Percentiles rank a stretch among this genome's conserved stretches.
Evolutionary conservation across 2,888 invertebrate species (phyloP).

Genomic region (Bombyx huttoni): DNA sequence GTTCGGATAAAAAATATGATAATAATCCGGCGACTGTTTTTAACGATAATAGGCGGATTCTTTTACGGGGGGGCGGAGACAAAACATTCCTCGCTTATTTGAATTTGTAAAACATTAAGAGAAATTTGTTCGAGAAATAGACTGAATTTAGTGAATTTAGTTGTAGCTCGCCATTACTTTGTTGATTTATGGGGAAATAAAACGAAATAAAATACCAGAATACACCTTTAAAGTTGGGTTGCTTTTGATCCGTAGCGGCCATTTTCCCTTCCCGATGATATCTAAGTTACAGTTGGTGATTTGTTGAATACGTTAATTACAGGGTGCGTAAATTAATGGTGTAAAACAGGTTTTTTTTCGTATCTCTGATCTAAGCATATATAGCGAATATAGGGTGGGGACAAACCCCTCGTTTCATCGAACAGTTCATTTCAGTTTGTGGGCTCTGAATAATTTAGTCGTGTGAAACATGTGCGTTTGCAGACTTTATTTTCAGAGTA

Average conservation of each 20-base stretch:
- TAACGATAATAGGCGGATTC: not conserved
- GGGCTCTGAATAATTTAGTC: not conserved
- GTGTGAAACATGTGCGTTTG: not conserved
- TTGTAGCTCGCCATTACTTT: not conserved
- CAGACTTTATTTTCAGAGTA: not conserved
- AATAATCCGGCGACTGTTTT: not conserved
- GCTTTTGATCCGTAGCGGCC: constrained; percentile 5
- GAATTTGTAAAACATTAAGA: not conserved
- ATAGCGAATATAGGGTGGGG: not conserved
- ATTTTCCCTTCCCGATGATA: constrained; percentile 21
- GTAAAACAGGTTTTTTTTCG: constrained; percentile 36
- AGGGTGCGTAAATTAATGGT: constrained; percentile 47
- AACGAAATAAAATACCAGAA: not conserved
- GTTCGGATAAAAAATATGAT: not conserved
- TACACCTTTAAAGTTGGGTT: not conserved
- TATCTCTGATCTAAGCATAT: constrained; percentile 9
- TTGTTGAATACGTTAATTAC: constrained; percentile 61
- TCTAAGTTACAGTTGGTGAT: constrained; percentile 44
- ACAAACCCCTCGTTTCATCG: not conserved
- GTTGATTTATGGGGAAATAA: not conserved
- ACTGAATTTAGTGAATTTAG: not conserved
- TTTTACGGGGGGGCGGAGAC: not conserved
- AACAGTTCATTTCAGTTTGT: not conserved
- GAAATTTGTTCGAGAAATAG: not conserved
- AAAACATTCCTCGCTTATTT: not conserved